Conservation (phyloP, 2,113 vertebrate species). For the Marmota flaviventris region DNA sequence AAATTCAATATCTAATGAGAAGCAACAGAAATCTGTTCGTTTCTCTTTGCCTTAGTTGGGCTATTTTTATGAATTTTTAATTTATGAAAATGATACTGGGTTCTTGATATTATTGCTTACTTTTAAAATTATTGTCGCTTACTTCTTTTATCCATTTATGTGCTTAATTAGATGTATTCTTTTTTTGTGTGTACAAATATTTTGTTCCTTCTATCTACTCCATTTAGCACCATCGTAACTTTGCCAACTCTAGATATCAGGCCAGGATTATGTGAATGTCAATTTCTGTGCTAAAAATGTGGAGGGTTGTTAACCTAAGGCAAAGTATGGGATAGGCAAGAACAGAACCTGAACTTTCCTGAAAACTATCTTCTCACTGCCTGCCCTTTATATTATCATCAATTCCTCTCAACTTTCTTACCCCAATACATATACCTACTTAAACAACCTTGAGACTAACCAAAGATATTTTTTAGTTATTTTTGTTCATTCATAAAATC, state of each 20-base stretch:
- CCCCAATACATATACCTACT: background rate
- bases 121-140: background rate
- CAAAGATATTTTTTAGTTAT: background rate
- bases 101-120: background rate
- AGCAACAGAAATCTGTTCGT: background rate
- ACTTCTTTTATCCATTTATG: background rate
- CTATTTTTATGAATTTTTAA: constrained; percentile 28
- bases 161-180: background rate
- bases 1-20: background rate
- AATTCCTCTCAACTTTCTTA: background rate
- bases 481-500: constrained; percentile 24
- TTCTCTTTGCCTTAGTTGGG: background rate
- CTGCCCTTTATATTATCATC: background rate
- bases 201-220: background rate
- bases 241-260: background rate
- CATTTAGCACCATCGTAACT: background rate
- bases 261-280: background rate
- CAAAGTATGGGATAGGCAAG: background rate
- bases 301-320: background rate
- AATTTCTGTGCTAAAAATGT: background rate
- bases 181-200: background rate
- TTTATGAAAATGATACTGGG: background rate
- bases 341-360: background rate
- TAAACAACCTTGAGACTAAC: constrained; percentile 6
- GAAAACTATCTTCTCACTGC: background rate